Evolutionary conservation across 92 coral and sea anemone genomes (phyloP), one percentile per base, ranked within the genome.

Genomic region (Blastomussa wellsi): DNA sequence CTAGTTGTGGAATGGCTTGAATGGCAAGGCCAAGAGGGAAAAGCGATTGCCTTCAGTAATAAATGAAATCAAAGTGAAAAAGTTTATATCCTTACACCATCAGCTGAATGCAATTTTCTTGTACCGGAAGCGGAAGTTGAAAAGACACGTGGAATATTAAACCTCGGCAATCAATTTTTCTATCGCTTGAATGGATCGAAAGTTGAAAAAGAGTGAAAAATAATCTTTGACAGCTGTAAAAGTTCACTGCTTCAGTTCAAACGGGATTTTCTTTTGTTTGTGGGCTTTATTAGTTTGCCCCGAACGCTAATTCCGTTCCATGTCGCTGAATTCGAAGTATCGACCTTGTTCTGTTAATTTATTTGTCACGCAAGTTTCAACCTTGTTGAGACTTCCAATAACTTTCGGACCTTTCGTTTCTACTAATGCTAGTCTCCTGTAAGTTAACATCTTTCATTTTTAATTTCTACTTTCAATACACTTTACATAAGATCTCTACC

Each of bases 151-250:
- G 86, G 86, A 71, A 82, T 82, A 71, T 32, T 67, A 14, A 66
- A 33, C 22, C 26, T 17, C 44, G 22, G 26, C 35, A 62, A 26
- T 62, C 68, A 20, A 35, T 36, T 19, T 17, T 22, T 22, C 75
- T 70, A 33, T 51, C 20, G 16, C 41, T 41, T 29, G 53, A 51
- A 53, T 72, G 86, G 86, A 51, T 82, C 78, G 86, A 82, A 82
- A 82, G 86, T 48, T 33, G 77, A 72, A 52, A 16, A 29, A 20
- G 38, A 52, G 26, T 42, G 55, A 47, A 72, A 53, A 71, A 19
- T 7, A 52, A 82, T 24, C 13, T 5, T 37, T 49, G n/a, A 33
- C 78, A 52, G 70, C 78, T 24, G 22, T 9, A 3, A 35, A 15
- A 22, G 35, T 17, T 3, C 10, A 10, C 31, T 26, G 53, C 69